These are phyloP conservation scores for Peromyscus eremicus DNA, from an alignment of 2,797 vertebrate genomes.

Conservation along the genomic window DNA sequence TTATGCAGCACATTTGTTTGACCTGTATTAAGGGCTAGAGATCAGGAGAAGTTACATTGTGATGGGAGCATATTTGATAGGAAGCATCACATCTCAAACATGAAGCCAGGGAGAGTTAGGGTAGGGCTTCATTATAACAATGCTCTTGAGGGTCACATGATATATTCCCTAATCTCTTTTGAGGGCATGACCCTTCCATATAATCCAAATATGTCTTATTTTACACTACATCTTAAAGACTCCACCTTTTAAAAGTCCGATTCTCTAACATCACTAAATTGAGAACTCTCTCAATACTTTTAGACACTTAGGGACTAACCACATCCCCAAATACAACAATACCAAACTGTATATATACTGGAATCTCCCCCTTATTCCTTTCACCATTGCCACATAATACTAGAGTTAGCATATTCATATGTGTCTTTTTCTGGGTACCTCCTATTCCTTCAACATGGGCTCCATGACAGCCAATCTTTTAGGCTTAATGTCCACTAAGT, in stretches of 20 bases:
- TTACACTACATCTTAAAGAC: not conserved
- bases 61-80: not conserved
- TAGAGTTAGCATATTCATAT: not conserved
- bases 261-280: too few relatives aligned
- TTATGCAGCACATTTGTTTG: not conserved
- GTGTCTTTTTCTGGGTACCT: not conserved
- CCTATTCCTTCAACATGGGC: not conserved
- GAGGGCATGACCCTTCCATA: not conserved
- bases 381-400: not conserved
- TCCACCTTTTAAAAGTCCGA: not conserved
- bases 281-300: not conserved
- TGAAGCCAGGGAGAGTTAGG: not conserved
- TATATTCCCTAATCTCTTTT: not conserved
- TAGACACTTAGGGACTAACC: not conserved
- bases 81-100: not conserved
- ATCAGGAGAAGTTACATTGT: not conserved
- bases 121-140: not conserved
- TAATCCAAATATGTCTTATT: not conserved
- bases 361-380: not conserved
- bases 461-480: not conserved
- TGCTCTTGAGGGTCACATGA: not conserved
- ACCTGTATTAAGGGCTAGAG: not conserved
- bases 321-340: not conserved
- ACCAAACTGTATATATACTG: not conserved
- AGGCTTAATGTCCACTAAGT: not conserved